phyloP scores from a whole-genome alignment of 2,888 invertebrate species.

The Galeopsomyia nigrocyanea region DNA sequence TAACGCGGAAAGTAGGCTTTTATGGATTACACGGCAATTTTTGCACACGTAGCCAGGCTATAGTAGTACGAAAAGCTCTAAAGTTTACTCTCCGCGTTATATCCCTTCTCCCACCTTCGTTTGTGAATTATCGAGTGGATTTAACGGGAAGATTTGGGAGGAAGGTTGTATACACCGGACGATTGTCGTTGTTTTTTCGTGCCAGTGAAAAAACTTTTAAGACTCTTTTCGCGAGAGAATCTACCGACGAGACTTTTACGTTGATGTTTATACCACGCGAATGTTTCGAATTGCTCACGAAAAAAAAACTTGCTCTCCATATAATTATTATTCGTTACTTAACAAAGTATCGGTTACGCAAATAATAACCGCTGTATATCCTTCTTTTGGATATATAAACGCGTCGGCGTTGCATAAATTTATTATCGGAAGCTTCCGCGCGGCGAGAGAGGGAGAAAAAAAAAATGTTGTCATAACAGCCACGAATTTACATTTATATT shows the following conservation, averaged over 20 bases:
- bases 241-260: no score
- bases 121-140: conserved; percentile 40
- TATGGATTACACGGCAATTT: no score
- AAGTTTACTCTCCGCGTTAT: no score
- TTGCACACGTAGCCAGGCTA: no score
- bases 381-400: not conserved
- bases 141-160: conserved; percentile 17
- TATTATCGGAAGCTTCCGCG: conserved; percentile 25
- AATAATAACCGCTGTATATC: not conserved
- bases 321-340: not conserved
- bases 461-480: conserved; percentile 32
- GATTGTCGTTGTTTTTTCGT: not conserved
- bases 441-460: conserved; percentile 4
- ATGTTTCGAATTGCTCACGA: no score
- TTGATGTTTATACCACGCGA: no score
- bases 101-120: no score
- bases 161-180: no score
- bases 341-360: not conserved
- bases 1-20: no score
- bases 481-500: conserved; percentile 41
- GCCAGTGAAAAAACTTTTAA: conserved; percentile 3
- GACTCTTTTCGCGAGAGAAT: no score
- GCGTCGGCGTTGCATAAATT: not conserved
- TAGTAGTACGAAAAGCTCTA: no score
- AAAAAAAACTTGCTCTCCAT: no score